Conservation (phyloP, 2,797 vertebrate species). For the Erethizon dorsatum region DNA sequence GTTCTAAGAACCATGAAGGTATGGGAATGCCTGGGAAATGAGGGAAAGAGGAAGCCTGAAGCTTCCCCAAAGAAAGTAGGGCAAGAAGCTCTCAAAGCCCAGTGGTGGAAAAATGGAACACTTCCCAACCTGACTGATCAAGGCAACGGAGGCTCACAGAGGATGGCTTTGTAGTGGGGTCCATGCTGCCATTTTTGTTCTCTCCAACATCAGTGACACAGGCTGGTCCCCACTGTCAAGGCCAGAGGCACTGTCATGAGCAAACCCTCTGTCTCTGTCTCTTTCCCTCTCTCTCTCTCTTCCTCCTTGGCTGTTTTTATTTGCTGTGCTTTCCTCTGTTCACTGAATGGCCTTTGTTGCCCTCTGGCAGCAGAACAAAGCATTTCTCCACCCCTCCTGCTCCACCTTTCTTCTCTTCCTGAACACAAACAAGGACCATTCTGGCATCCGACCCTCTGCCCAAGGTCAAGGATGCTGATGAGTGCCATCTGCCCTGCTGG, state of each 20-base stretch:
- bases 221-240: neutral
- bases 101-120: neutral
- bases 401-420: neutral
- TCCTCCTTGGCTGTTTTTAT: neutral
- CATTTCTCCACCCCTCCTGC: neutral
- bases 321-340: neutral
- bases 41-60: neutral
- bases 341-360: neutral
- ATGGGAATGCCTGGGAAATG: neutral
- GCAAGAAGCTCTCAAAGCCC: neutral
- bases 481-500: too few relatives aligned
- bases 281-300: neutral
- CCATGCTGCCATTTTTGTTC: neutral
- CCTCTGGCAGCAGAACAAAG: neutral
- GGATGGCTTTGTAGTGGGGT: neutral
- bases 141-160: neutral
- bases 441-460: neutral
- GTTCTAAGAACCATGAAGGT: neutral
- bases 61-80: neutral
- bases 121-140: neutral
- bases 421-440: neutral
- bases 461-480: neutral
- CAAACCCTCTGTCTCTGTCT: neutral
- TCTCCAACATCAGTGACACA: neutral
- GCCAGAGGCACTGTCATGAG: neutral